These are phyloP conservation scores for Abramis brama DNA, from an alignment of 2,113 vertebrate species.

Conservation along the genomic window DNA sequence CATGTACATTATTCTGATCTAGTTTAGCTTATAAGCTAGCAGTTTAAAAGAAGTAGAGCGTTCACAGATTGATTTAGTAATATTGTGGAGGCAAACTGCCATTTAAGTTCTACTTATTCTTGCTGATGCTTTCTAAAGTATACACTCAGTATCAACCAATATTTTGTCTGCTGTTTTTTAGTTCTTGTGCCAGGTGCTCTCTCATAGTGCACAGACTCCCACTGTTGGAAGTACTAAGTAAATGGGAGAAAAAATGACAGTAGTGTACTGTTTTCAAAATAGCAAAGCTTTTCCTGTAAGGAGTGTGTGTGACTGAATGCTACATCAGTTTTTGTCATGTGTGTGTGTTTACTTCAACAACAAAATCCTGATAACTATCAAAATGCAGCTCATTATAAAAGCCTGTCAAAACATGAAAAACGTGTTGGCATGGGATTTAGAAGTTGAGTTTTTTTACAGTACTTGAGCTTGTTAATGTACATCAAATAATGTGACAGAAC, in stretches of 20 bases:
- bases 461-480: too few relatives aligned
- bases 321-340: background rate
- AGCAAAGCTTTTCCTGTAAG: background rate
- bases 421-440: background rate
- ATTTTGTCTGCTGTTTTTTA: background rate
- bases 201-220: background rate
- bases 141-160: background rate
- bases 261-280: constrained; percentile 18
- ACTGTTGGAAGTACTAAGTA: constrained; percentile 23
- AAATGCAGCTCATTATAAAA: background rate
- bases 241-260: constrained; percentile 13
- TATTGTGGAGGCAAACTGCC: constrained; percentile 11
- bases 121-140: background rate
- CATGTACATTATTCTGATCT: constrained; percentile 15
- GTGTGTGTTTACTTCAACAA: background rate
- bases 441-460: too few relatives aligned
- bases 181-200: background rate
- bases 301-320: background rate
- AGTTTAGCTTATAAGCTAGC: constrained; percentile 21
- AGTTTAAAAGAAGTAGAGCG: constrained; percentile 19
- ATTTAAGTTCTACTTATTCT: constrained; percentile 21
- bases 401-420: background rate
- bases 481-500: too few relatives aligned
- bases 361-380: background rate
- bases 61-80: constrained; percentile 7